A percentile compares a stretch with the other conserved stretches of the same genome.
Evolutionary conservation across 2,113 vertebrate species (phyloP).

Genomic region (Budorcas taxicolor): DNA sequence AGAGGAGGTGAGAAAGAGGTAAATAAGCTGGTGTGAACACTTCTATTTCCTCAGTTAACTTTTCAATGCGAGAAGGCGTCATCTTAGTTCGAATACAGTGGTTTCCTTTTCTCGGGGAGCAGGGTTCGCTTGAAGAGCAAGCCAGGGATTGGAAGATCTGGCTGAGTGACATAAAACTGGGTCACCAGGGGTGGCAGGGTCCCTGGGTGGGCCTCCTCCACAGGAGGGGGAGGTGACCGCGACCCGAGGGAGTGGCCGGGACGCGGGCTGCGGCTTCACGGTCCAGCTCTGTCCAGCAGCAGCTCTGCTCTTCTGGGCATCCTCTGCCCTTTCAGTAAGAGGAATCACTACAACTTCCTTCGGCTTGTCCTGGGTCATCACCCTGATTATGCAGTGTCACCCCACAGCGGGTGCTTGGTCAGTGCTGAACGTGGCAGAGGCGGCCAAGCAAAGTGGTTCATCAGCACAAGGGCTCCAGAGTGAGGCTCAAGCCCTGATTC

Average conservation of each 20-base stretch:
- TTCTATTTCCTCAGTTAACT: not conserved
- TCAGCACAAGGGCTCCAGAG: not conserved
- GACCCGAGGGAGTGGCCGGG: not conserved
- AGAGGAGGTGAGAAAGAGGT: not conserved
- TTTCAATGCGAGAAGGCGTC: not conserved
- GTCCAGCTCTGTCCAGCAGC: not conserved
- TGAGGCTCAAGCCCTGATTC: not conserved
- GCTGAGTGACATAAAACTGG: not conserved
- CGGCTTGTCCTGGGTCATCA: rapidly evolving
- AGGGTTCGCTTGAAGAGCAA: not conserved
- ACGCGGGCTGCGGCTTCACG: not conserved
- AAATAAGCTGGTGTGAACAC: not conserved
- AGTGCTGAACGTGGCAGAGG: too few species aligned
- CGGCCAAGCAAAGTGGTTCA: not conserved
- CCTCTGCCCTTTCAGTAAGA: not conserved
- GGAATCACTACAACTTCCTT: not conserved
- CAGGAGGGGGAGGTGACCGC: not conserved
- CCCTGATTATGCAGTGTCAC: rapidly evolving
- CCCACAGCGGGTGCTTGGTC: not conserved
- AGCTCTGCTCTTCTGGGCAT: not conserved
- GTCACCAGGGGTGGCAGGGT: rapidly evolving
- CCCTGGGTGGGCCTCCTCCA: rapidly evolving
- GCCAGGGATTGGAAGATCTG: not conserved
- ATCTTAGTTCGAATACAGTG: not conserved
- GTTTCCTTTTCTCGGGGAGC: not conserved